Conservation (phyloP, 2,797 vertebrate species). For the Potorous gilbertii region DNA sequence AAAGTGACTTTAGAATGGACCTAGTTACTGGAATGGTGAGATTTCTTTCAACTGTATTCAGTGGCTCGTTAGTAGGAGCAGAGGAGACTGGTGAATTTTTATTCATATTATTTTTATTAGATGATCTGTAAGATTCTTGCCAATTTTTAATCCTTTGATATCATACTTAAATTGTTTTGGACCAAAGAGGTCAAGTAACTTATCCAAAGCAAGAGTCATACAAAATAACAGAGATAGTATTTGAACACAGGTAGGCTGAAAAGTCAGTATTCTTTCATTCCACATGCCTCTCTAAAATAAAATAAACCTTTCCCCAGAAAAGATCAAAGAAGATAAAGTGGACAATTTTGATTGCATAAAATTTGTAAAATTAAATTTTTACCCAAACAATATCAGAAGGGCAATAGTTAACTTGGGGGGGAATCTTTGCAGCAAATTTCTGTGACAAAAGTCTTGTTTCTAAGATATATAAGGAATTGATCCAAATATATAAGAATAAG, state of each 20-base stretch:
- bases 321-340: neutral
- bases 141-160: neutral
- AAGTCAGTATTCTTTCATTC: neutral
- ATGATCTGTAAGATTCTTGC: neutral
- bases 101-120: neutral
- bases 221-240: neutral
- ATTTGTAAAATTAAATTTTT: neutral
- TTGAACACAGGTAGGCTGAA: neutral
- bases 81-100: neutral
- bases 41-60: neutral
- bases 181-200: neutral
- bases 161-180: neutral
- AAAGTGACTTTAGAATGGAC: neutral
- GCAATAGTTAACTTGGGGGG: neutral
- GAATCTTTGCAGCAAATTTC: neutral
- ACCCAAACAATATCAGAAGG: neutral
- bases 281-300: neutral
- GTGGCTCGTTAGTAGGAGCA: neutral
- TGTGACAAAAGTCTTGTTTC: neutral
- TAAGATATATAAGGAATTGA: neutral
- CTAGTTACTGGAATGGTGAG: neutral
- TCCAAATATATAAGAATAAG: neutral
- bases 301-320: neutral
- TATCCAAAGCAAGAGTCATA: neutral
- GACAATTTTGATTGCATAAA: neutral